Evolutionary conservation across 2,888 invertebrate species (phyloP).

Genomic region (Pterostichus madidus): DNA sequence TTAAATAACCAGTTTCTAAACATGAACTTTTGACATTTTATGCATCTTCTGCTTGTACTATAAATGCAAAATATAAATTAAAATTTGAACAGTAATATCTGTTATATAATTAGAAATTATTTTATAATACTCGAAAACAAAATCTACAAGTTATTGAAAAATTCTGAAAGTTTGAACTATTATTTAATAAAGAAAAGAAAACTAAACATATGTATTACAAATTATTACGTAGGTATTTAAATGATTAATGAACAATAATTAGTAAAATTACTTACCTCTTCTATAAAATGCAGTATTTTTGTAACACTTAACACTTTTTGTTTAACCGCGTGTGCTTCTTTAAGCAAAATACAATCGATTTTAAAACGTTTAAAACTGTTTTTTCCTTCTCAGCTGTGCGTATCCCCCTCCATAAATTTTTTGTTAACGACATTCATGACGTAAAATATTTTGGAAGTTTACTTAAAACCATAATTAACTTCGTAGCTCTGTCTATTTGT

Average conservation of each 20-base stretch:
- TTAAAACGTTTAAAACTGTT: neutral
- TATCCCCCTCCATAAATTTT: slow-evolving; percentile 11
- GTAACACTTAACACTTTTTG: neutral
- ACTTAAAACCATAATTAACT: slow-evolving; percentile 34
- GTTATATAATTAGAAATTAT: too few relatives aligned
- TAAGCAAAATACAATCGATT: slow-evolving; percentile 41
- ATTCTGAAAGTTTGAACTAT: too few relatives aligned
- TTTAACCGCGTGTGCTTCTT: neutral
- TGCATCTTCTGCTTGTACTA: neutral
- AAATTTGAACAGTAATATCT: neutral
- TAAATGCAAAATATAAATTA: neutral
- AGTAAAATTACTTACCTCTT: slow-evolving; percentile 10
- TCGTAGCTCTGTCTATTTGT: too few relatives aligned
- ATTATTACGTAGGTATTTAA: too few relatives aligned
- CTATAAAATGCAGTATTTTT: neutral
- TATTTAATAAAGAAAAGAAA: too few relatives aligned
- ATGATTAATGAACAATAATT: too few relatives aligned
- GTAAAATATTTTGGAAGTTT: slow-evolving; percentile 43
- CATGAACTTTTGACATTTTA: slow-evolving; percentile 32
- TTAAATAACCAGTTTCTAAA: slow-evolving; percentile 7
- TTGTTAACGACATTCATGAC: slow-evolving; percentile 12
- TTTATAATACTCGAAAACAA: too few relatives aligned
- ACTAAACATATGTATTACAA: too few relatives aligned
- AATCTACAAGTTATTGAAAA: neutral
- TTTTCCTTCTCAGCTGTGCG: neutral